These are phyloP conservation scores for Zosterops lateralis DNA, from an alignment of 2,113 vertebrate genomes.

Conservation along the genomic window DNA sequence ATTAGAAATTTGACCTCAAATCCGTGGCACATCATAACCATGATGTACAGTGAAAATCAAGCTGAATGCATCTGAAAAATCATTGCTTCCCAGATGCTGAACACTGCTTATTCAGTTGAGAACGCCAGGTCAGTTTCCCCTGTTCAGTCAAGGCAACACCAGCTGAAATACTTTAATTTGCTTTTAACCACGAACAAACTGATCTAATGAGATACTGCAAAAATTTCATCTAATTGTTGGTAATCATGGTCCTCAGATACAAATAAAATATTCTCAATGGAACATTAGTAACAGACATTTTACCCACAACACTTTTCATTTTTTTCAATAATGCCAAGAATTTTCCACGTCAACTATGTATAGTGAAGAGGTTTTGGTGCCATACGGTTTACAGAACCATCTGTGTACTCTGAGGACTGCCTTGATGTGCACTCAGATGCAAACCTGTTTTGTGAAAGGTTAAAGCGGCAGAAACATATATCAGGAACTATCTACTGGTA, in stretches of 20 bases:
- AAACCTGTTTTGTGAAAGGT: conserved; percentile 72
- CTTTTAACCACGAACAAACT: not conserved
- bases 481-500: conserved; percentile 2
- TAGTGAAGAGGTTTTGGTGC: conserved; percentile 30
- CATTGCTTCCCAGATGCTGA: not conserved
- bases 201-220: not conserved
- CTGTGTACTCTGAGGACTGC: conserved; percentile 75
- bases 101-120: not conserved
- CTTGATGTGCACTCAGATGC: conserved; percentile 67
- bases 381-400: conserved; percentile 76
- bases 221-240: conserved; percentile 17
- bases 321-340: not conserved
- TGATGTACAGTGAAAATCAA: not conserved
- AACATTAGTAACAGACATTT: not conserved
- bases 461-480: conserved; percentile 14
- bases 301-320: not conserved
- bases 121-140: not conserved
- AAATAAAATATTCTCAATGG: not conserved
- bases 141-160: not conserved
- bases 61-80: not conserved
- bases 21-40: not conserved
- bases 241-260: not conserved
- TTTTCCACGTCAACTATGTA: conserved; percentile 31
- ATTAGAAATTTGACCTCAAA: not conserved
- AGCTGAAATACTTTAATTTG: conserved; percentile 4